Conservation (phyloP, 1,140 invertebrate species). For the Drosophila equinoxialis region DNA sequence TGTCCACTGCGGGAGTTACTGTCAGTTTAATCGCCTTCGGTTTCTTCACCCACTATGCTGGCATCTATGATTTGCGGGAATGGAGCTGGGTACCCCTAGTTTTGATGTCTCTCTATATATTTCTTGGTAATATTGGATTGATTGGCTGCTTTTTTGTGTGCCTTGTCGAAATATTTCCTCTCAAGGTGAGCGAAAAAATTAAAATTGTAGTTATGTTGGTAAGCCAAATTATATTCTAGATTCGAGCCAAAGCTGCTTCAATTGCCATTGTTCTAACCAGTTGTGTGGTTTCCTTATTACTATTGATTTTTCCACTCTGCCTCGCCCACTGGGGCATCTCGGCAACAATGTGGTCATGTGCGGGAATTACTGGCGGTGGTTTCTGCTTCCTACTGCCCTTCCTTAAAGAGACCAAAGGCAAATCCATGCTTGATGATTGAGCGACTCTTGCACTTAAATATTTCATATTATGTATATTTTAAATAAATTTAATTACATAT, state of each 20-base stretch:
- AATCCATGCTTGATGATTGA: slow-evolving; percentile 70
- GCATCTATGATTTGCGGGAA: slow-evolving; percentile 42
- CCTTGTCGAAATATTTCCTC: slow-evolving; percentile 68
- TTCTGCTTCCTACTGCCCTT: slow-evolving; percentile 54
- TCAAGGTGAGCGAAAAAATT: slow-evolving; percentile 47
- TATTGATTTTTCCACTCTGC: slow-evolving; percentile 69
- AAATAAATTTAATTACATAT: slow-evolving; percentile 76
- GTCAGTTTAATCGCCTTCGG: slow-evolving; percentile 52
- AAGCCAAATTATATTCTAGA: slow-evolving; percentile 46
- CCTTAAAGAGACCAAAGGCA: slow-evolving; percentile 76
- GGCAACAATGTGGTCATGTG: slow-evolving; percentile 72
- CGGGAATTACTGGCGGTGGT: slow-evolving; percentile 39
- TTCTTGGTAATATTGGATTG: slow-evolving; percentile 67
- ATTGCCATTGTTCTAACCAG: slow-evolving; percentile 58
- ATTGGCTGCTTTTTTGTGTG: slow-evolving; percentile 71
- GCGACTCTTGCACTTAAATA: neutral
- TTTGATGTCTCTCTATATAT: slow-evolving; percentile 65
- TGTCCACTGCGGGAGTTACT: slow-evolving; percentile 53
- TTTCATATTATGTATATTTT: slow-evolving; percentile 53
- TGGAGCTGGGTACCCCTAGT: slow-evolving; percentile 71
- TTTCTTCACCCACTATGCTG: slow-evolving; percentile 44
- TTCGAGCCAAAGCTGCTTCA: slow-evolving; percentile 64
- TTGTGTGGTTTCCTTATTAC: slow-evolving; percentile 55
- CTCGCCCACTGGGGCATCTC: slow-evolving; percentile 64
- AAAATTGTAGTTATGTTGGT: neutral